Base-by-base conservation (phyloP, 2,797 vertebrate genomes). In the Sebastes goodei region DNA sequence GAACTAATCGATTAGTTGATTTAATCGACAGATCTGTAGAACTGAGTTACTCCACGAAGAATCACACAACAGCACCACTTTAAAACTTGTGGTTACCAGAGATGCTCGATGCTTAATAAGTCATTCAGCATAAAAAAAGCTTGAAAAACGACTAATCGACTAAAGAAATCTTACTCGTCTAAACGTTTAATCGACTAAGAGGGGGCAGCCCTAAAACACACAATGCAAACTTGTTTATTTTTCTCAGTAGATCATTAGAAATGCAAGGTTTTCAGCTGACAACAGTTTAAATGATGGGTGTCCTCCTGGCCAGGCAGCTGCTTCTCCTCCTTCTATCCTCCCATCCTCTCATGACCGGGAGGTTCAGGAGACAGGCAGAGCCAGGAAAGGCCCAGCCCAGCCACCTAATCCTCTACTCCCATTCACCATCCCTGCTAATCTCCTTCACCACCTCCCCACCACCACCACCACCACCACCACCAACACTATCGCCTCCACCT, bases 381-480 rank as follows among this genome's bases (percentile, higher is more conserved):
- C 83, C 72, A 86, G 90, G 86, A 95, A 88, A 84, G 96, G 95
- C 86, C 89, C 85, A 79, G 80, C 90, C 92, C 89, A 91, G 87
- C 93, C 88, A 94, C 94, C 96, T 99, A 99, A 99, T 99, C 98
- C 97, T 94, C 93, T 91, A 93, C 94, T 96, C 95, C 95, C 95
- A 99, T 99, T 99, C 98, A 99, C 96, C 95, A 95, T 96, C 96
- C 95, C 96, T 96, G 96, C 97, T 99, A 99, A 99, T 99, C 98
- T 98, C 96, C 95, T 96, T 81, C 85, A 77, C 89, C 86, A 82
- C 82, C 89, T 83, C 88, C 83, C 89, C 91, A 46, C 82, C 86
- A 27, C 27, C 27, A 80, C 82, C 65, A 30, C 81, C 73, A 77
- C 86, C 87, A 84, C 88, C 96, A 81, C 62, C 87, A 85, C 88